Evolutionary conservation across 2,888 invertebrate species (phyloP).

Genomic region (Folsomia candida): DNA sequence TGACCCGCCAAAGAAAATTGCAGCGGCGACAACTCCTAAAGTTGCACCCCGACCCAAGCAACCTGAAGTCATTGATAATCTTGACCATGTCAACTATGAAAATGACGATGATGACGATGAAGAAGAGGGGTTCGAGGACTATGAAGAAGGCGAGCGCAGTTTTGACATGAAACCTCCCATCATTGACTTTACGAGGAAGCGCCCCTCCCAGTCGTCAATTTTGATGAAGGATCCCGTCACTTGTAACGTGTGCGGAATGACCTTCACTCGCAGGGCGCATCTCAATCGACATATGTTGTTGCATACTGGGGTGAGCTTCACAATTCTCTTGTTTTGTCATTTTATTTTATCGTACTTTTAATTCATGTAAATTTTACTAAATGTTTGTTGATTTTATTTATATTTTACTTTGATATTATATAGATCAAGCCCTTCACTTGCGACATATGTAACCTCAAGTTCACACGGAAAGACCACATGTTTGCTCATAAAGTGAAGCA

Average conservation of each 20-base stretch:
- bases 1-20: not conserved
- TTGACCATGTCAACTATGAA: not conserved
- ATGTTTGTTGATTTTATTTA: not conserved
- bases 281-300: slow-evolving; percentile 28
- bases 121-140: no score
- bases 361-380: not conserved
- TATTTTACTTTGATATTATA: not conserved
- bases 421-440: slow-evolving; percentile 16
- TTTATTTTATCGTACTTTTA: slow-evolving; percentile 10
- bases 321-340: slow-evolving; percentile 18
- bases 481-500: slow-evolving; percentile 21
- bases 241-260: slow-evolving; percentile 2
- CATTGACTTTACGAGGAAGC: not conserved
- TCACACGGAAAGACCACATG: slow-evolving; percentile 23
- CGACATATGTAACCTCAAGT: slow-evolving; percentile 12
- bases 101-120: no score
- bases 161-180: not conserved
- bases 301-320: no score
- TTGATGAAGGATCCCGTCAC: not conserved
- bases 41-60: not conserved
- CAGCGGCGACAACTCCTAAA: not conserved
- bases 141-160: no score
- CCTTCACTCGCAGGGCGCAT: slow-evolving; percentile 26
- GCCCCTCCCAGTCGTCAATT: not conserved
- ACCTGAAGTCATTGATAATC: not conserved